Evolutionary conservation across 2,113 vertebrate species (phyloP), one percentile per base, ranked within the genome.

Genomic region (Gambusia holbrooki): DNA sequence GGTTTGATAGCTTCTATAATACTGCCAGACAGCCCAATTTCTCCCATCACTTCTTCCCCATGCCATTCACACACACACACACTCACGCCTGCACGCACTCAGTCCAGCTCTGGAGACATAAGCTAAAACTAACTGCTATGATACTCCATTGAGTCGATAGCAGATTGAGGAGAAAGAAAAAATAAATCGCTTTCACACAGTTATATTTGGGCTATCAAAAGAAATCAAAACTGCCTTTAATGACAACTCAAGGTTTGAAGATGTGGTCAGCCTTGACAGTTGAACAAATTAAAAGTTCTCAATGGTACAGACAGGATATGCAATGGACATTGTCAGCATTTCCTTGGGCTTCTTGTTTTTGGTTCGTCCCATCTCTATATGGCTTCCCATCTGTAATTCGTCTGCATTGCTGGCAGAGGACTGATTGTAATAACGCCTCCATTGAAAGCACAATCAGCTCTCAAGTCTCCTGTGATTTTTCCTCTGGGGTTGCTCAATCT

Each of bases 281-380:
- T 78, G 76, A 88, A 77, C 84, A 92, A 91, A 91, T 92, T 88
- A 91, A 92, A 92, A 91, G 83, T 89, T 91, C 75, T 89, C 83
- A 88, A 90, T 84, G 69, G 77, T 15, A 69, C 60, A 37, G 73
- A 67, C 63, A 78, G 71, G 65, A 69, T 85, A 76, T 67, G 64
- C 40, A 81, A 83, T 77, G 64, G 85, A 61, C 66, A 76, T 68
- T 65, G 88, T 90, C 88, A 88, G 71, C 77, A 84, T 84, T 75
- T 90, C 66, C 73, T 86, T 78, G 62, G 22, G 74, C 76, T 81
- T 72, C 79, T 80, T 89, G 86, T 83, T 77, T 85, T 80, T 72
- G 63, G 33, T 60, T 79, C 75, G 72, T 65, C 69, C 76, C 71
- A 70, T 78, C 72, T 80, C 77, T 87, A 74, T 78, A 76, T 84